Evolutionary conservation across 1,140 invertebrate species (phyloP), one percentile per base, ranked within the genome.

Genomic region (Catajapyx aquilonaris): DNA sequence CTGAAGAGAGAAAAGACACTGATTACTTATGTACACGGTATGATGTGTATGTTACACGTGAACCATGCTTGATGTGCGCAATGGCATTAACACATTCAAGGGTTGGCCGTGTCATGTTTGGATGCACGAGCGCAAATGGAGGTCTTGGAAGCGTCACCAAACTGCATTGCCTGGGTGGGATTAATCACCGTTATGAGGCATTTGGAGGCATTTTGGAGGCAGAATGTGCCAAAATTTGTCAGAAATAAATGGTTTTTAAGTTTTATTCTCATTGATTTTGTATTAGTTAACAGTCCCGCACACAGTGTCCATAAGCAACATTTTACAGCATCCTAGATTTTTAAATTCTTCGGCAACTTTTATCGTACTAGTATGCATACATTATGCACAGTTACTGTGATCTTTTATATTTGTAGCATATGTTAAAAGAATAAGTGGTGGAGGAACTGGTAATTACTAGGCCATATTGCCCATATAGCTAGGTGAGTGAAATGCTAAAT

Each of bases 141-240:
- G 80, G 71, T 2, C 54, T 95, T 1, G 68, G 68, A 0, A 73
- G 71, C 9, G 61, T 54, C 33, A 68, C 70, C 1, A 74, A 83
- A 48, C 47, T 95, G 13, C 87, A 96, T 47, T 63, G 66, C 4
- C 55, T 85, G 1, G 60, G 67, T 34, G 73, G 73, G 7, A 62
- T 95, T 15, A 96, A 96, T 62, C 90, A 96, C 64, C 77, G 76
- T 51, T 96, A 81, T 63, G 71, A 81, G 57, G 88, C 90, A 2
- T 79, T 67, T 57, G 52, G 50, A 32, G 57, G 55, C 1, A 30
- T 47, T n/a, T 20, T 40, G 17, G 30, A 38, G 35, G 20, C 38
- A 5, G 20, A 46, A 25, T 47, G 45, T 22, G 5, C n/a, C n/a
- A 32, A 2, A 19, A 20, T 42, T 22, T 10, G 28, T 11, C 25